Conservation (phyloP, 2,113 vertebrate species). For the Galeopterus variegatus region DNA sequence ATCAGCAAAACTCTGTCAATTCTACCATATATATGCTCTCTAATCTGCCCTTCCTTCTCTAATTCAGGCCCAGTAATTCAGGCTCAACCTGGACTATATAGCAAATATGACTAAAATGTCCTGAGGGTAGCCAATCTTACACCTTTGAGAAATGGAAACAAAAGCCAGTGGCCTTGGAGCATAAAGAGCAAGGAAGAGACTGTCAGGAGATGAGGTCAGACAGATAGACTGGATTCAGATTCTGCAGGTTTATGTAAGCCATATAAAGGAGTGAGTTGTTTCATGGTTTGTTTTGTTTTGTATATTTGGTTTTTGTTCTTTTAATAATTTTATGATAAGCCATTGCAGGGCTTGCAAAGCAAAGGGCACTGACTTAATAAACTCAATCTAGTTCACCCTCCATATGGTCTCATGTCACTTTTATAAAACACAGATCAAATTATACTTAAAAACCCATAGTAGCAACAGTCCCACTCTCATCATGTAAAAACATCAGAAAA, state of each 20-base stretch:
- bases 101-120: not conserved
- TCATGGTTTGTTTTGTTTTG: not conserved
- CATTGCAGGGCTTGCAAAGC: not conserved
- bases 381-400: not conserved
- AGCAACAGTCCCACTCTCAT: not conserved
- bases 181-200: not conserved
- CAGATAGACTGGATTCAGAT: not conserved
- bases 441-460: not conserved
- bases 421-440: constrained; percentile 15
- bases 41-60: not conserved
- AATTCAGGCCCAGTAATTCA: not conserved
- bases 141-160: constrained; percentile 36
- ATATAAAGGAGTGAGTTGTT: not conserved
- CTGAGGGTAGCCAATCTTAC: not conserved
- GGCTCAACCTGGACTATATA: not conserved
- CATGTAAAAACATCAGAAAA: constrained; percentile 7
- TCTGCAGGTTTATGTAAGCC: not conserved
- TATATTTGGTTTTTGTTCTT: not conserved
- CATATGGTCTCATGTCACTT: not conserved
- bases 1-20: not conserved
- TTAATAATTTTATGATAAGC: not conserved
- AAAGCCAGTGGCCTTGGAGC: no score
- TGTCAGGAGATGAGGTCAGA: not conserved
- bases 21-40: not conserved
- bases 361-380: not conserved